Evolutionary conservation across 1,140 invertebrate species (phyloP).

Genomic region (Drosophila sulfurigaster): DNA sequence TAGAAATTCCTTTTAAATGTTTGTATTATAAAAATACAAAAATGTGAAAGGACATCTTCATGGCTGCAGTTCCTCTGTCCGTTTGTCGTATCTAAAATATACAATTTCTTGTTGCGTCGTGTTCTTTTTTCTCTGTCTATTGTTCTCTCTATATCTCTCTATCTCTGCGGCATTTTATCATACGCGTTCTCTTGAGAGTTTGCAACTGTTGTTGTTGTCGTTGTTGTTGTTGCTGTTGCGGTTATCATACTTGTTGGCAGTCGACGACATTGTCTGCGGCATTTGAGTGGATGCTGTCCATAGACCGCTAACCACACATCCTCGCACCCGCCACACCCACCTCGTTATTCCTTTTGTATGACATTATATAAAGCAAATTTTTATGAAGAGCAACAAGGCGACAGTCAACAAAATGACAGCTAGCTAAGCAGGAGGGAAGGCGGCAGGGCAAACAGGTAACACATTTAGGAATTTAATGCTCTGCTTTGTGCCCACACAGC

Average conservation of each 20-base stretch:
- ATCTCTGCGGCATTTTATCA: constrained; percentile 10
- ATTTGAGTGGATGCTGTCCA: constrained; percentile 6
- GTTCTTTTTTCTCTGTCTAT: constrained; percentile 16
- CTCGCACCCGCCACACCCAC: not conserved
- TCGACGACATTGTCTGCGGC: constrained; percentile 53
- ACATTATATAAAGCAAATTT: constrained; percentile 78
- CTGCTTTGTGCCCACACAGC: no score
- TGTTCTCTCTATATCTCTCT: constrained; percentile 10
- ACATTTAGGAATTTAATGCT: constrained; percentile 60
- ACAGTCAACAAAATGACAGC: constrained; percentile 34
- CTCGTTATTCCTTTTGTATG: constrained; percentile 30
- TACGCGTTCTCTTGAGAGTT: constrained; percentile 16
- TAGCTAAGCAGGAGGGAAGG: constrained; percentile 4
- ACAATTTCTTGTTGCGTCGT: constrained; percentile 12
- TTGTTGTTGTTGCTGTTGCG: constrained; percentile 65
- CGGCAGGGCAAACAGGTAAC: constrained; percentile 37
- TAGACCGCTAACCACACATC: constrained; percentile 34
- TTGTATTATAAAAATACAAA: constrained; percentile 38
- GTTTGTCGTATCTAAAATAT: constrained; percentile 53
- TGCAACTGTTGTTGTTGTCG: constrained; percentile 42
- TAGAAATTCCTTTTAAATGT: no score
- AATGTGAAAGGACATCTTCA: constrained; percentile 75
- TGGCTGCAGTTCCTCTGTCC: constrained; percentile 45
- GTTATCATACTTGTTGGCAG: constrained; percentile 78
- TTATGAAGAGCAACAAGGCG: constrained; percentile 63